phyloP scores from a whole-genome alignment of 64 coral and sea anemone genomes.

The Montipora cactus region DNA sequence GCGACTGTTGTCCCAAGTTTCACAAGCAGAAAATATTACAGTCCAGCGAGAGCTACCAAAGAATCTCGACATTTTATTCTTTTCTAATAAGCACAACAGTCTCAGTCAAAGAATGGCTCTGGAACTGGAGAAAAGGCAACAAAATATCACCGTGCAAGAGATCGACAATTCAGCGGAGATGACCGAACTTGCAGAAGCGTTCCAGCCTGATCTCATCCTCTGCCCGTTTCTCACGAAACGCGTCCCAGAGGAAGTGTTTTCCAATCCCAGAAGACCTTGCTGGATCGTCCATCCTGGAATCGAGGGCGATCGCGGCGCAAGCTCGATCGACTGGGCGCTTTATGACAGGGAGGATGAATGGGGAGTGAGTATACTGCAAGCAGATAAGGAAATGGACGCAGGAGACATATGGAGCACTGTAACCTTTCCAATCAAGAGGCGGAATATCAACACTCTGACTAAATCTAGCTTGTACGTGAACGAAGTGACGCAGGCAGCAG shows the following conservation, averaged over 20 bases:
- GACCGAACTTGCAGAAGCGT: not conserved
- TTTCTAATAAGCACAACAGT: slow-evolving; percentile 78
- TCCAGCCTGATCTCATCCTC: slow-evolving; percentile 69
- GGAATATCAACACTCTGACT: slow-evolving; percentile 76
- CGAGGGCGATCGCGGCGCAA: slow-evolving; percentile 73
- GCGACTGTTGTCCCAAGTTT: slow-evolving; percentile 3
- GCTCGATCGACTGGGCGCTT: slow-evolving; percentile 83
- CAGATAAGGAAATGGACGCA: slow-evolving; percentile 78
- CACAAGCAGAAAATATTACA: not conserved
- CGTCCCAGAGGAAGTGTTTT: slow-evolving; percentile 72
- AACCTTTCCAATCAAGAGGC: slow-evolving; percentile 56
- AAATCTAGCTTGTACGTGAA: slow-evolving; percentile 84
- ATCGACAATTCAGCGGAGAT: slow-evolving; percentile 58
- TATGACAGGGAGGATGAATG: slow-evolving; percentile 63
- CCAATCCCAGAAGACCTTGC: slow-evolving; percentile 57
- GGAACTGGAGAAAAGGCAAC: slow-evolving; percentile 64
- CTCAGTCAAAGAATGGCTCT: slow-evolving; percentile 76
- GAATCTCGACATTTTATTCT: slow-evolving; percentile 64
- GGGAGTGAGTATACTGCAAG: slow-evolving; percentile 75
- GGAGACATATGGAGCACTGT: slow-evolving; percentile 78
- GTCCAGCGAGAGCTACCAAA: not conserved
- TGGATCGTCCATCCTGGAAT: slow-evolving; percentile 85
- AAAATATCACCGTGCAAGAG: slow-evolving; percentile 55
- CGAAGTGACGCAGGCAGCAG: slow-evolving; percentile 78
- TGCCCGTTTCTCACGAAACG: slow-evolving; percentile 78